phyloP scores from a whole-genome alignment of 2,113 vertebrate genomes.

The Tachysurus vachellii region DNA sequence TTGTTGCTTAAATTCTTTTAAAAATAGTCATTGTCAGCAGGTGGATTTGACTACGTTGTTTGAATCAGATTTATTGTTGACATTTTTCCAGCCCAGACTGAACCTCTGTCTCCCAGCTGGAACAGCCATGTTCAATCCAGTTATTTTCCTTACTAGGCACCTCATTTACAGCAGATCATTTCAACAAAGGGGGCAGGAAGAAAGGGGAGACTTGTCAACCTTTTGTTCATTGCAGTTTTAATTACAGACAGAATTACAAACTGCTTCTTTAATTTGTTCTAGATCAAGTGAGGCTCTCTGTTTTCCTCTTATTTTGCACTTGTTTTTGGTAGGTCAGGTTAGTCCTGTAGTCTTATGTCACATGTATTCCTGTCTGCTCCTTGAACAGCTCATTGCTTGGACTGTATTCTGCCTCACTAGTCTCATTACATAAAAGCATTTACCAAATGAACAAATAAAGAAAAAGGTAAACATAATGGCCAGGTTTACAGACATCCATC shows the following conservation, averaged over 20 bases:
- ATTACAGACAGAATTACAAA: neutral
- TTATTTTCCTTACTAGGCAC: neutral
- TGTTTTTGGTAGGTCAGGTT: neutral
- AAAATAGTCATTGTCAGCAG: neutral
- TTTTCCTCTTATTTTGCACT: neutral
- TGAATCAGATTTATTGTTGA: neutral
- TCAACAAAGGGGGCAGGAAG: neutral
- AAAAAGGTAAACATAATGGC: neutral
- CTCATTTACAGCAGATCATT: neutral
- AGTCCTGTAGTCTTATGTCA: too few species aligned
- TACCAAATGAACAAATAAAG: neutral
- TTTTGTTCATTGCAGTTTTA: neutral
- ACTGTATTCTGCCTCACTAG: neutral
- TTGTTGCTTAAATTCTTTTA: neutral
- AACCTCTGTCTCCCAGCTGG: neutral
- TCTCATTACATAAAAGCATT: neutral
- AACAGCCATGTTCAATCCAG: neutral
- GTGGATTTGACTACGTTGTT: neutral
- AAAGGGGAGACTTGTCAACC: neutral
- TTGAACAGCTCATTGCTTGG: too few species aligned
- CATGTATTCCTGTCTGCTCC: neutral
- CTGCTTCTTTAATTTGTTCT: neutral
- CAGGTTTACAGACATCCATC: neutral
- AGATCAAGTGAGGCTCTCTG: neutral
- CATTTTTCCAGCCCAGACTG: constrained; percentile 5